Base-by-base conservation (phyloP, 2,113 vertebrate genomes). In the Picathartes gymnocephalus region DNA sequence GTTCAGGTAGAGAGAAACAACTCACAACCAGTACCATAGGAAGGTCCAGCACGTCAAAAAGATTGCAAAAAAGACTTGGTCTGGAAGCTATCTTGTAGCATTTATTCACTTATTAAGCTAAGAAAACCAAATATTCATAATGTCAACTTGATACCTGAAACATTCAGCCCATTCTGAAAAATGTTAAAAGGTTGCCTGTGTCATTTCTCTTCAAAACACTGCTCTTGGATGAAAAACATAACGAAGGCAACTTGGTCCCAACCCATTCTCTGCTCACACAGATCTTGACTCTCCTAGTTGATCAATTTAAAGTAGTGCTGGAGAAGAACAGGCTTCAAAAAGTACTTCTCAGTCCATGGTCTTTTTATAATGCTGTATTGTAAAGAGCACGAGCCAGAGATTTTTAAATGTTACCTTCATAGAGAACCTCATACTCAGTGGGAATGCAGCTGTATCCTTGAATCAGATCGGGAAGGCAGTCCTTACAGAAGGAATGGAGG, bases 401-500 rank as follows among this genome's bases (percentile, higher is more conserved):
- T 42, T 56, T n/a, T 78, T 15, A 85, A 91, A 28, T 21, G 48
- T 97, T 97, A 97, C 97, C 97, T 97, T 97, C 94, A 2, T 78
- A 95, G 3, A 93, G 74, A 66, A 92, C 58, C 83, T 93, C 83
- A 68, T 25, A 93, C 15, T 61, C 56, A 7, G 86, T 91, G 69
- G 96, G 72, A 85, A 92, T 73, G 70, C 48, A 97, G 93, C 91
- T 95, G 53, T 96, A 92, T 8, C 95, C 96, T 89, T 95, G 97
- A 88, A 97, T 79, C 90, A 97, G 22, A 62, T 81, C 81, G 0
- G 98, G 98, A 58, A 99, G 97, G 71, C 98, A 99, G 71, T 97
- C 97, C 96, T 98, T 98, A 61, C 98, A 99, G 97, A 98, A 98
- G 42, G 98, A 99, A 91, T 99, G 98, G 8, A 99, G 97, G 71